Evolutionary conservation across 2,888 invertebrate genomes (phyloP), one percentile per base, ranked within the genome.

Genomic region (Drosophila sordidapex): DNA sequence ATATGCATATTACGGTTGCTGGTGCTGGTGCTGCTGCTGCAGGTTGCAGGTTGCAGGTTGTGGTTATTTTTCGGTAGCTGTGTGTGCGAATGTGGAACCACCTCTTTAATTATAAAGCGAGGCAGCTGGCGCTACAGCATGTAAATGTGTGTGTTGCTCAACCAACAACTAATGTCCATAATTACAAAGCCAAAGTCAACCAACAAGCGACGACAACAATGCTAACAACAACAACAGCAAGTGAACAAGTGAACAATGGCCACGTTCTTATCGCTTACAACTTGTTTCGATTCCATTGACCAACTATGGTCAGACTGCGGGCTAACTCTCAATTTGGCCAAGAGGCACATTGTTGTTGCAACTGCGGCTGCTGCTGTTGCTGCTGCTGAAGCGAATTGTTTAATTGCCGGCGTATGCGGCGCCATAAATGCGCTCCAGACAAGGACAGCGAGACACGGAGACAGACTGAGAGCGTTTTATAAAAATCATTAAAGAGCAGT

Each of bases 251-350:
- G 70, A 76, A 79, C 79, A 82, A 76, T 79, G 79, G 73, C 81
- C 74, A 75, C 76, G 89, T 85, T 85, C 85, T 85, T 85, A 85
- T 85, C 85, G 89, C 84, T 83, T 77, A 83, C 85, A 87, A 89
- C 86, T 87, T 87, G 89, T 83, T 85, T 81, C 89, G 85, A 87
- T 89, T 87, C 85, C 88, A 85, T 87, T 87, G 89, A 79, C 86
- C 86, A 87, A 81, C 77, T 84, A 84, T 89, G 89, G 86, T 52
- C 76, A 82, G 64, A 53, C 74, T 63, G 57, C 70, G 43, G 46
- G 61, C 25, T 43, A 38, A 58, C 57, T 79, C 85, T 81, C 81
- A 86, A 85, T 85, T 85, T 85, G 85, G 85, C 89, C 89, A 85
- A 70, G 52, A 73, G 70, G 60, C 70, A 70, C 87, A 85, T 88